These are phyloP conservation scores for Micromussa lordhowensis DNA, from an alignment of 92 coral and sea anemone species.

Conservation along the genomic window DNA sequence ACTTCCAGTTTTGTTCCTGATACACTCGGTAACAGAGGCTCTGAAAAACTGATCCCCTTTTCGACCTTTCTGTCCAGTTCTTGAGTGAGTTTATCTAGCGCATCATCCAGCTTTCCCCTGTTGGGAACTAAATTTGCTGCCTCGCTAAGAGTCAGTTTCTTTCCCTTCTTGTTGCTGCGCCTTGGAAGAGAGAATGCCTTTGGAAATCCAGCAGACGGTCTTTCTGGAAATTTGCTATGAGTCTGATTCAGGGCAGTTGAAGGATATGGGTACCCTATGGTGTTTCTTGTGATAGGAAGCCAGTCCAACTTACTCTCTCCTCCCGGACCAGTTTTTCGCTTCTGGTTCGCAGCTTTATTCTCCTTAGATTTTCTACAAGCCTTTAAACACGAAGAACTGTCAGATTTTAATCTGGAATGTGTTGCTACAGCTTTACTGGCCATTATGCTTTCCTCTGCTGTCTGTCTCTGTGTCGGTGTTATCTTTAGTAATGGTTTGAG, in stretches of 20 bases:
- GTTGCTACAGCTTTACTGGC: slow-evolving; percentile 62
- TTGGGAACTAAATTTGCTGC: slow-evolving; percentile 86
- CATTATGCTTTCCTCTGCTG: slow-evolving; percentile 77
- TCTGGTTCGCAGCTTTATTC: slow-evolving; percentile 18
- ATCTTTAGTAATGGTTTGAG: slow-evolving; percentile 81
- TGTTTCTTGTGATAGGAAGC: slow-evolving; percentile 94
- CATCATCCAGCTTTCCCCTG: slow-evolving; percentile 55
- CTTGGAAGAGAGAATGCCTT: slow-evolving; percentile 74
- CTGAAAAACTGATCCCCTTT: slow-evolving; percentile 63
- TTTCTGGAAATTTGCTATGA: slow-evolving; percentile 60
- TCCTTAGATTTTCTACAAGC: slow-evolving; percentile 53
- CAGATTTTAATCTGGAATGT: slow-evolving; percentile 65
- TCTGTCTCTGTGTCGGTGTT: slow-evolving; percentile 81
- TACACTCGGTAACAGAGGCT: slow-evolving; percentile 76
- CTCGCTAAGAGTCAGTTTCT: slow-evolving; percentile 82
- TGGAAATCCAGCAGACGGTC: slow-evolving; percentile 49
- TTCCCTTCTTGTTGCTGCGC: slow-evolving; percentile 62
- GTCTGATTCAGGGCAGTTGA: slow-evolving; percentile 2
- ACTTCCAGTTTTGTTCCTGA: slow-evolving; percentile 86
- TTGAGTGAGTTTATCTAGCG: slow-evolving; percentile 72
- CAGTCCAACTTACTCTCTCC: slow-evolving; percentile 79
- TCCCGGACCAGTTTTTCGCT: slow-evolving; percentile 29
- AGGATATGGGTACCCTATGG: slow-evolving; percentile 74
- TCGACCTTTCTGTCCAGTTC: slow-evolving; percentile 71
- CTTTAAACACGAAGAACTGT: slow-evolving; percentile 49